Evolutionary conservation across 2,797 vertebrate species (phyloP).

Genomic region (Melopsittacus undulatus): DNA sequence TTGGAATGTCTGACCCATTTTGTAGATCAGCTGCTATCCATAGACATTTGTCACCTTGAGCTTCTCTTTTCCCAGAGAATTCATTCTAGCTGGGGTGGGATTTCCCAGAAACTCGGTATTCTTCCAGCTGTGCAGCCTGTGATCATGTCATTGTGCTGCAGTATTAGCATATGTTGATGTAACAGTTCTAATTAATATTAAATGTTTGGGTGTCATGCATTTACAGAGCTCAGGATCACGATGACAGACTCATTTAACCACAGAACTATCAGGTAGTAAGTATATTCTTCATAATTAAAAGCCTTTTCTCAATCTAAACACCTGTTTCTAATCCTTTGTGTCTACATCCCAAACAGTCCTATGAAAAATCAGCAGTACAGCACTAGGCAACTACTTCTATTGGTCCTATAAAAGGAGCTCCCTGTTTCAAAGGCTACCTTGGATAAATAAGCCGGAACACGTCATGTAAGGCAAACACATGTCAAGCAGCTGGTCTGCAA

Average conservation of each 20-base stretch:
- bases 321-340: not conserved
- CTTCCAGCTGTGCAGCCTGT: not conserved
- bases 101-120: not conserved
- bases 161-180: not conserved
- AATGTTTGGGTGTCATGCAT: not conserved
- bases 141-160: not conserved
- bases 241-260: not conserved
- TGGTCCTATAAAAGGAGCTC: not conserved
- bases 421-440: not conserved
- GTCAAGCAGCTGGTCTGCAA: not conserved
- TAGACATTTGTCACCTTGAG: not conserved
- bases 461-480: not conserved
- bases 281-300: not conserved
- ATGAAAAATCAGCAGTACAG: not conserved
- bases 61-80: not conserved
- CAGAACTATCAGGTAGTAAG: not conserved
- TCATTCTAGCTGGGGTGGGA: not conserved
- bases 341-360: not conserved
- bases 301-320: not conserved
- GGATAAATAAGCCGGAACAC: not conserved
- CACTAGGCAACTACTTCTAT: not conserved
- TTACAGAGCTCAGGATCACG: not conserved
- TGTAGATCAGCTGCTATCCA: not conserved
- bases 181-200: not conserved
- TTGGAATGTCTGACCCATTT: not conserved